Evolutionary conservation across 2,797 vertebrate species (phyloP), one percentile per base, ranked within the genome.

Genomic region (Phrynocephalus guinanensis): DNA sequence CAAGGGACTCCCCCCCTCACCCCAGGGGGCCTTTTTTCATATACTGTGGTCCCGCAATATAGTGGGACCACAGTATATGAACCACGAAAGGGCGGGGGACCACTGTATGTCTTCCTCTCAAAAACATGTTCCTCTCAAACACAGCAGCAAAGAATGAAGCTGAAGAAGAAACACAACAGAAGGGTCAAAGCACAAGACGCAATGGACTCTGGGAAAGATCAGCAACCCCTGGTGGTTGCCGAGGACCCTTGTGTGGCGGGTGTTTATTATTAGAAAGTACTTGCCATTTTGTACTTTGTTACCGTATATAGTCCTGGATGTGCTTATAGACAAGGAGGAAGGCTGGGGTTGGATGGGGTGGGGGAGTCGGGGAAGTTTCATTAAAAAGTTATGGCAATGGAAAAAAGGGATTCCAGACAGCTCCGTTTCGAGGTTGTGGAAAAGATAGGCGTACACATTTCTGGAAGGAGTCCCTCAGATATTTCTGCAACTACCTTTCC

Each of bases 231-330:
- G 13, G 30, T 9, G 15, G 1, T 78, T 75, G 60, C n/a, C 68
- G 71, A 52, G 79, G 76, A 76, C 79, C 44, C 38, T 30, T 11
- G n/a, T 48, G 20, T 10, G 15, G 28, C 68, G 48, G 15, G 60
- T 87, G 60, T 83, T 82, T 87, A 87, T 82, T 82, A 63, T 18
- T 77, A 52, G 76, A 52, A 50, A 26, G 71, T 50, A 16, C 22
- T 30, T 76, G 20, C 79, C 63, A 13, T 79, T 71, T 79, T 24
- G 26, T 38, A 5, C 44, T 87, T 87, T 5, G 9, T 87, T 68
- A 56, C 80, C 48, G 33, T 82, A 77, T 83, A 83, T 28, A 87
- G 15, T 22, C 56, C 13, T 67, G 63, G 6, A 26, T 38, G 33
- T 75, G 56, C 26, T 82, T 15, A 30, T 38, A 68, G 33, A 50